Percentiles rank a stretch among this genome's conserved stretches.
Conservation (phyloP, 2,888 invertebrate genomes). For the Aspidiotus rigidus region DNA sequence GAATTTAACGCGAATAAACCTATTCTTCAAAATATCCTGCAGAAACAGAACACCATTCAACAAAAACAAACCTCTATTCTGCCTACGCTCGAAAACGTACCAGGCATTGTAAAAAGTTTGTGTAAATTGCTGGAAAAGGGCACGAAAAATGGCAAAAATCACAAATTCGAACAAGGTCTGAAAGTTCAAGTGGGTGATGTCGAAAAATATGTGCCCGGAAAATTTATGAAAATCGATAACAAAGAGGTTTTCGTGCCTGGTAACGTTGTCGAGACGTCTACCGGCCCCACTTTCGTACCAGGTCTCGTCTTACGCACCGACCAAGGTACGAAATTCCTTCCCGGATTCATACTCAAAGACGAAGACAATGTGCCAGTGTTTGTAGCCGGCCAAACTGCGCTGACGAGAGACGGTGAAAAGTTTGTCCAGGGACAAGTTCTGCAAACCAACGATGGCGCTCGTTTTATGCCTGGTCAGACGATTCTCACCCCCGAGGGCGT, state of each 20-base stretch:
- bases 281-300: constrained; percentile 60
- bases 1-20: constrained; percentile 47
- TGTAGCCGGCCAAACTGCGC: constrained; percentile 53
- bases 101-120: constrained; percentile 48
- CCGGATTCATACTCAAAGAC: constrained; percentile 56
- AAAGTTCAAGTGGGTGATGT: constrained; percentile 57
- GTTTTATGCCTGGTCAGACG: constrained; percentile 64
- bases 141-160: constrained; percentile 1
- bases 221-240: constrained; percentile 59
- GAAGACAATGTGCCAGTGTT: constrained; percentile 52
- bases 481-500: constrained; percentile 48
- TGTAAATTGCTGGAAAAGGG: constrained; percentile 37
- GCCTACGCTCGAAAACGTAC: constrained; percentile 55
- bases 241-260: constrained; percentile 66
- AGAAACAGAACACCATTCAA: constrained; percentile 48
- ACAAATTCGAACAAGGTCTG: constrained; percentile 39
- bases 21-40: constrained; percentile 43
- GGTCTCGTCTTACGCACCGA: constrained; percentile 62
- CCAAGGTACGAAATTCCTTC: constrained; percentile 57
- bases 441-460: constrained; percentile 51
- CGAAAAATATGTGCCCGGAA: constrained; percentile 58
- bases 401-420: constrained; percentile 43
- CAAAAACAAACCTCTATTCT: constrained; percentile 49
- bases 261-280: constrained; percentile 60
- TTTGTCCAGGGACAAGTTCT: constrained; percentile 60